Percentiles rank a stretch among this genome's conserved stretches.
phyloP scores from a whole-genome alignment of 2,888 invertebrate genomes.

The Drosophila austrosaltans region DNA sequence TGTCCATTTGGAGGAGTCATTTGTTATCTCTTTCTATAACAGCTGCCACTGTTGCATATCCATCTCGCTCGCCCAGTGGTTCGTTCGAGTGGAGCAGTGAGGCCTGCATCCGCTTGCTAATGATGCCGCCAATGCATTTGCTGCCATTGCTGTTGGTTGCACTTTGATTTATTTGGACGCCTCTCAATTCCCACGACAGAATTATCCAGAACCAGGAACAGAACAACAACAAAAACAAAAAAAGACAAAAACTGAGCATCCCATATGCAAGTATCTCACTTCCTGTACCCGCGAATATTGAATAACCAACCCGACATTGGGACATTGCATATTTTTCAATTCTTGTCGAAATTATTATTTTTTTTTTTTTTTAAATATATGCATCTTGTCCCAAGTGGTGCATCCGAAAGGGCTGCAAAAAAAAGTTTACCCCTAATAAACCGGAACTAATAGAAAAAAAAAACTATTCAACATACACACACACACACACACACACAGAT shows the following conservation, averaged over 20 bases:
- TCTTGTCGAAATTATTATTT: conserved; percentile 22
- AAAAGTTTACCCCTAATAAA: conserved; percentile 72
- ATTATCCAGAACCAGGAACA: conserved; percentile 41
- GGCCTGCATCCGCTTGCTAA: conserved; percentile 77
- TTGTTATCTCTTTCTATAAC: neutral
- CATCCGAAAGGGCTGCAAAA: conserved; percentile 67
- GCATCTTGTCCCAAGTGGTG: conserved; percentile 74
- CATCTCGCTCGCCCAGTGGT: conserved; percentile 27
- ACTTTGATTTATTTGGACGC: conserved; percentile 73
- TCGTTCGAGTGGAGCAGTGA: conserved; percentile 62
- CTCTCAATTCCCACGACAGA: conserved; percentile 72
- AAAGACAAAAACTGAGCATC: neutral
- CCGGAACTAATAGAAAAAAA: conserved; percentile 73
- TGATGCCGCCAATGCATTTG: conserved; percentile 55
- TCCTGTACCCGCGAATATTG: conserved; percentile 78
- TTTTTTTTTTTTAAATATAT: conserved; percentile 54
- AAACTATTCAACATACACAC: conserved; percentile 16
- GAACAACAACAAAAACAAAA: neutral
- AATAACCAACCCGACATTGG: conserved; percentile 61
- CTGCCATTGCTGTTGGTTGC: conserved; percentile 53
- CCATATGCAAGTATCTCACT: conserved; percentile 47
- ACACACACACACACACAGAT: conserved; percentile 25
- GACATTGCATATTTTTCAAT: conserved; percentile 12
- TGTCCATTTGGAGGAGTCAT: conserved; percentile 44
- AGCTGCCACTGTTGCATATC: neutral